A percentile compares a stretch with the other conserved stretches of the same genome.
Conservation (phyloP, 1,140 invertebrate genomes). For the Pomacea maculata region DNA sequence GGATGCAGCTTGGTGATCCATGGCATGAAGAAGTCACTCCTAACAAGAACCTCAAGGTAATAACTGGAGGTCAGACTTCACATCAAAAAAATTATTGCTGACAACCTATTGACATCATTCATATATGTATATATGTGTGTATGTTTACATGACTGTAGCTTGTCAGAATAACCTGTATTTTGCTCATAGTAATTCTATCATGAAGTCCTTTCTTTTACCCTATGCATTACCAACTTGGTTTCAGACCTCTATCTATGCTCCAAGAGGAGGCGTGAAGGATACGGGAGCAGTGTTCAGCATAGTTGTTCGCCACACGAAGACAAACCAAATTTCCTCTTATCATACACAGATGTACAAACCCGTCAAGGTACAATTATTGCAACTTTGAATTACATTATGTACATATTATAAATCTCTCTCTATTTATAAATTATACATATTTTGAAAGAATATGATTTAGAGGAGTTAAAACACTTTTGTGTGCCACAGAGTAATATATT, state of each 20-base stretch:
- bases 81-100: not conserved
- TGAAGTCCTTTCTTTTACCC: not conserved
- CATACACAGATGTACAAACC: constrained; percentile 49
- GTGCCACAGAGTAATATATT: not conserved
- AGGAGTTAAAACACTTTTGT: not conserved
- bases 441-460: too few relatives aligned
- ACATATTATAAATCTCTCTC: not conserved
- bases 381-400: not conserved
- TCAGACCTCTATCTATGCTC: constrained; percentile 44
- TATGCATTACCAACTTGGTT: not conserved
- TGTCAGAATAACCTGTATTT: not conserved
- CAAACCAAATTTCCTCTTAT: constrained; percentile 44
- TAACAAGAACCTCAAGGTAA: constrained; percentile 31
- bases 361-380: constrained; percentile 29
- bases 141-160: not conserved
- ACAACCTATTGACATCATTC: not conserved
- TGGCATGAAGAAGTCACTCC: constrained; percentile 43
- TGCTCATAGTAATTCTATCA: too few relatives aligned
- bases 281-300: constrained; percentile 48
- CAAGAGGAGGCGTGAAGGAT: constrained; percentile 35
- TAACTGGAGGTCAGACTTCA: not conserved
- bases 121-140: not conserved
- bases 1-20: constrained; percentile 45
- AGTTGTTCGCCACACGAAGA: constrained; percentile 37
- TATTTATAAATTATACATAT: not conserved